phyloP scores from a whole-genome alignment of 2,888 invertebrate genomes.

The Barypeithes pellucidus region DNA sequence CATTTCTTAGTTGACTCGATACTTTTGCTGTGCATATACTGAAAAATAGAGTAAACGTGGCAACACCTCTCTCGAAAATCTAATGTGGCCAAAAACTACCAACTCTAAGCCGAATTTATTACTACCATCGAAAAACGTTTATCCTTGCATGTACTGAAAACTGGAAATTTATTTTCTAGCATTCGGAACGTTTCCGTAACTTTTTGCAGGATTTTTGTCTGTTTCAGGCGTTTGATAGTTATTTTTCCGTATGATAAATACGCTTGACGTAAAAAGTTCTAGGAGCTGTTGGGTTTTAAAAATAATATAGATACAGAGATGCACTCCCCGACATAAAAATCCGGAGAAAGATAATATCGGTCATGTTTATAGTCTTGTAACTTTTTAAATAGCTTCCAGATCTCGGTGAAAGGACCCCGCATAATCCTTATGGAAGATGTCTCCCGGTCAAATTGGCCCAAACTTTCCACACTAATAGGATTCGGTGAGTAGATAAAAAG shows the following conservation, averaged over 20 bases:
- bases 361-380: too few species aligned
- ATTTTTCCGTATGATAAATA: constrained; percentile 18
- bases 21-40: too few species aligned
- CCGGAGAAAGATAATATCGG: too few species aligned
- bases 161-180: constrained; percentile 14
- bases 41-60: neutral
- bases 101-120: constrained; percentile 17
- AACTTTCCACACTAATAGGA: too few species aligned
- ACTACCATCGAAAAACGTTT: constrained; percentile 14
- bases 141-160: constrained; percentile 19
- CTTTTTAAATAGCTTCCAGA: too few species aligned
- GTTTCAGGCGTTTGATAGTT: neutral
- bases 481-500: too few species aligned
- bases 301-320: neutral
- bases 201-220: constrained; percentile 2
- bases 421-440: too few species aligned
- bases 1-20: too few species aligned
- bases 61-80: neutral
- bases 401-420: too few species aligned
- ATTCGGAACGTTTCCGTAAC: neutral
- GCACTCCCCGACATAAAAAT: neutral
- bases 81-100: constrained; percentile 19
- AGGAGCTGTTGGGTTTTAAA: neutral
- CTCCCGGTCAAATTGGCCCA: too few species aligned
- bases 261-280: neutral